Percentiles rank a stretch among this genome's conserved stretches.
phyloP scores from a whole-genome alignment of 2,888 invertebrate species.

The Drosophila picticornis region DNA sequence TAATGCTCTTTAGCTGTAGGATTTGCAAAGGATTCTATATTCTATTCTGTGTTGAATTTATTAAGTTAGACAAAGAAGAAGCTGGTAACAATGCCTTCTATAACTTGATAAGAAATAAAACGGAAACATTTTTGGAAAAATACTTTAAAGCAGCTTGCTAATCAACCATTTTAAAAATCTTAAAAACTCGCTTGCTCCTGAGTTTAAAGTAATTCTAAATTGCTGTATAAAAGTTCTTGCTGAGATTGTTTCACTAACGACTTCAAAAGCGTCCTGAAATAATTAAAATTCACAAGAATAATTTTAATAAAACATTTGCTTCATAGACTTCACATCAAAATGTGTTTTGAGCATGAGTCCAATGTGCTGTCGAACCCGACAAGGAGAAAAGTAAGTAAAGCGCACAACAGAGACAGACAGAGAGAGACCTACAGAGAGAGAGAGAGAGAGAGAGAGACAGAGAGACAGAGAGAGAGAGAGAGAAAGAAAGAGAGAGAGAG shows the following conservation, averaged over 20 bases:
- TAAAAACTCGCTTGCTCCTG: background rate
- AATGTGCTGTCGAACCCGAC: constrained; percentile 5
- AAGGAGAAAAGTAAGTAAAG: background rate
- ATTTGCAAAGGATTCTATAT: background rate
- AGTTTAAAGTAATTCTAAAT: background rate
- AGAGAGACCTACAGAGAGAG: background rate
- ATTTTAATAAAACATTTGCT: constrained; percentile 10
- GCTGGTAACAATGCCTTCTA: background rate
- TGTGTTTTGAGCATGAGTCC: constrained; percentile 1
- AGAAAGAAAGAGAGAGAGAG: too few species aligned
- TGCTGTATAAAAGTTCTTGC: background rate
- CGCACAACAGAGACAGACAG: background rate
- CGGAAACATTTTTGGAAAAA: background rate
- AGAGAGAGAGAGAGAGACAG: background rate
- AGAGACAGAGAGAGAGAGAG: background rate
- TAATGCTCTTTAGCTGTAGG: constrained; percentile 11
- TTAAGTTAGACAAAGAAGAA: background rate
- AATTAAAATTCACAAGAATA: constrained; percentile 1
- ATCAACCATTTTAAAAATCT: background rate
- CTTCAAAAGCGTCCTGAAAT: background rate
- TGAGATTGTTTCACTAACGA: constrained; percentile 1
- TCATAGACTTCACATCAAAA: background rate
- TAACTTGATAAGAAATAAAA: background rate
- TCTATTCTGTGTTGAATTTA: background rate
- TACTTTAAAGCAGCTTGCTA: background rate